phyloP scores from a whole-genome alignment of 2,113 vertebrate species.

The Tretioscincus oriximinensis region DNA sequence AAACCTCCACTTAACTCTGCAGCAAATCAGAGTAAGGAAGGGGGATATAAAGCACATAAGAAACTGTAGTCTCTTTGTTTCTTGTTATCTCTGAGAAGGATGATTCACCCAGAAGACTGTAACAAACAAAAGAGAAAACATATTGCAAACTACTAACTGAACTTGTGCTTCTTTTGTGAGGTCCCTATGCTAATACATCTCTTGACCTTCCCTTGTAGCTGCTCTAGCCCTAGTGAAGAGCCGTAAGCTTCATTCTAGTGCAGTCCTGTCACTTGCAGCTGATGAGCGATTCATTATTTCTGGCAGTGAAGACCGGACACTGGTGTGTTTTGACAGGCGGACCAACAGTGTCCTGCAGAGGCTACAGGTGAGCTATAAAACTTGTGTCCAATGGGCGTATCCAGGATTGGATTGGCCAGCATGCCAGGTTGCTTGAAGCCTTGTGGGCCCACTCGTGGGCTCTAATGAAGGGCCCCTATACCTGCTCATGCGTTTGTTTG shows the following conservation, averaged over 20 bases:
- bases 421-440: background rate
- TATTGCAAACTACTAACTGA: background rate
- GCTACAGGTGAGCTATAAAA: constrained; percentile 72
- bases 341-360: constrained; percentile 77
- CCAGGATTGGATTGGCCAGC: background rate
- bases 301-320: constrained; percentile 84
- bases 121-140: background rate
- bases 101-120: background rate
- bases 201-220: constrained; percentile 57
- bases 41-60: background rate
- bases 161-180: background rate
- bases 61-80: background rate
- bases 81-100: background rate
- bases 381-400: background rate
- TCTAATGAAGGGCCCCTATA: background rate
- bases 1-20: background rate
- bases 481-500: too few relatives aligned
- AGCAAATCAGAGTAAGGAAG: background rate
- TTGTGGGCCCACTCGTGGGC: background rate
- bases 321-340: constrained; percentile 84
- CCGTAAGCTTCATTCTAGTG: constrained; percentile 78
- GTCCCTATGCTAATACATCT: background rate
- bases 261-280: constrained; percentile 81
- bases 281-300: constrained; percentile 87
- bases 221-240: constrained; percentile 79